Base-by-base conservation (phyloP, 2,113 vertebrate genomes). In the Hyla sarda region DNA sequence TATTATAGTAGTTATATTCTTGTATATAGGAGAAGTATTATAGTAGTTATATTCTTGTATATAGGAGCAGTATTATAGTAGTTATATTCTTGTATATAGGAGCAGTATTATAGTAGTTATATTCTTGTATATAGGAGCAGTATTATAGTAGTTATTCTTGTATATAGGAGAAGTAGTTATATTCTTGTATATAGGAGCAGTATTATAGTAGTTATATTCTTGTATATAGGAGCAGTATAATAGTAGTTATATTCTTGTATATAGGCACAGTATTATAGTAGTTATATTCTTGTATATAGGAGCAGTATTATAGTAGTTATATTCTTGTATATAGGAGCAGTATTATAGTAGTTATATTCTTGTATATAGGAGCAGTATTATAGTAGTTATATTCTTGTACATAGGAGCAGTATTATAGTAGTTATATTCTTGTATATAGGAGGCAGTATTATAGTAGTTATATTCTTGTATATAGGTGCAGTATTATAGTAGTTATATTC, bases 371-470 rank as follows among this genome's bases (percentile, higher is more conserved):
- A 34, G 62, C 62, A 67, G 62, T 67, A 32, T 67, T 34, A 69
- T 69, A 69, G 65, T 69, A 69, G 28, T 69, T 69, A 69, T 69
- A 69, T 69, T 69, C 28, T 34, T 69, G 65, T 34, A 69, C 14
- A 69, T 34, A 69, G 30, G 65, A 3, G 65, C 30, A 69, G 65
- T 69, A 69, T 69, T 69, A 34, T 69, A 69, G 65, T 69, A 69
- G 65, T 34, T 69, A 69, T 34, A 69, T 69, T 69, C 65, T 69
- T 69, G 65, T 69, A 69, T 13, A 69, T 69, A 69, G 30, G 65
- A 9, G 47, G 65, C 14, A 69, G 60, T 65, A 65, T 65, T 65
- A 65, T 65, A 65, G 60, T 65, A 65, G 60, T 30, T 28, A 65
- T 65, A 65, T 69, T 69, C 65, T 19, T 69, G 28, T 69, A 69